phyloP scores from a whole-genome alignment of 2,113 vertebrate genomes.

The Hiodon tergisus region DNA sequence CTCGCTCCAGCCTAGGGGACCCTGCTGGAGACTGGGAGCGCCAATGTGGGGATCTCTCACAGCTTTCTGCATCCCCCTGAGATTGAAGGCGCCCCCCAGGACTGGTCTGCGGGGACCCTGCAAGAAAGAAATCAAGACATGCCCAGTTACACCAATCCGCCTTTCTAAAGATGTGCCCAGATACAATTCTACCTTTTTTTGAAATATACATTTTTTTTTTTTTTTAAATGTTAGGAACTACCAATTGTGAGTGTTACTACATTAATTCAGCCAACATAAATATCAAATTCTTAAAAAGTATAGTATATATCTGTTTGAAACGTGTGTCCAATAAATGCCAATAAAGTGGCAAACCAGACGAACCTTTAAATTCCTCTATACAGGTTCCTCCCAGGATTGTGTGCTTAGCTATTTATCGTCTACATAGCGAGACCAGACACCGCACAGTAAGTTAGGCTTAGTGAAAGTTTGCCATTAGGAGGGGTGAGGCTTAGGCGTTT shows the following conservation, averaged over 20 bases:
- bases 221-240: too few species aligned
- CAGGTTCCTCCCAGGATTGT: too few species aligned
- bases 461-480: background rate
- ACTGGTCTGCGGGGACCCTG: conserved; percentile 54
- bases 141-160: background rate
- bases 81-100: conserved; percentile 42
- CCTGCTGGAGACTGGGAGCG: conserved; percentile 35
- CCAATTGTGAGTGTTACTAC: too few species aligned
- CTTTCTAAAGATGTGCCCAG: background rate
- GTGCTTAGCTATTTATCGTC: too few species aligned
- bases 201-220: background rate
- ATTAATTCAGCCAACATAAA: too few species aligned
- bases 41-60: conserved; percentile 37
- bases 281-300: too few species aligned
- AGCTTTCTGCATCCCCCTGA: conserved; percentile 48
- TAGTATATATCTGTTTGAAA: background rate
- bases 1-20: conserved; percentile 47
- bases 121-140: conserved; percentile 7
- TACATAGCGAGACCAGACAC: too few species aligned
- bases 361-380: too few species aligned
- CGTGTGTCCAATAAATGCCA: too few species aligned
- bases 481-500: background rate
- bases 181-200: background rate
- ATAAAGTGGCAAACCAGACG: too few species aligned
- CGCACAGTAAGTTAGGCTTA: background rate